These are phyloP conservation scores for Microchirus variegatus DNA, from an alignment of 2,797 vertebrate genomes.

Conservation along the genomic window DNA sequence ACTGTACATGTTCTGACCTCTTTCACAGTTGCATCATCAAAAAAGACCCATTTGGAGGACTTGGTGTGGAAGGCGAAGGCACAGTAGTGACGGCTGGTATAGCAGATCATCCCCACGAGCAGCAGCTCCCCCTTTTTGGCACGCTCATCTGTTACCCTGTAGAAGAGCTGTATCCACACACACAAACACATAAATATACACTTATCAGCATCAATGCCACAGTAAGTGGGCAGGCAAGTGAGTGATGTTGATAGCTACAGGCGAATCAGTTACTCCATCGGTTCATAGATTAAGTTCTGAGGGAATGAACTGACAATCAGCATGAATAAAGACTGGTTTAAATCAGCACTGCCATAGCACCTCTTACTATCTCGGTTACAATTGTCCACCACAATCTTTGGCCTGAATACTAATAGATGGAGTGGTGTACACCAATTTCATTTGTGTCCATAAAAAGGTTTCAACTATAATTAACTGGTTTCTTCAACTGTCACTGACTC, in stretches of 20 bases:
- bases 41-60: constrained; percentile 96
- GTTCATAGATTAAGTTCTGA: constrained; percentile 49
- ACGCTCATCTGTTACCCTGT: constrained; percentile 94
- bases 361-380: constrained; percentile 12
- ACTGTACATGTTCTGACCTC: constrained; percentile 81
- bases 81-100: constrained; percentile 95
- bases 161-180: constrained; percentile 87
- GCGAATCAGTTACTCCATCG: constrained; percentile 40
- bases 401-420: neutral
- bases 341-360: constrained; percentile 20
- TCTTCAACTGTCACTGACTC: too few relatives aligned
- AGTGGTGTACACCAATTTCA: neutral
- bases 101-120: constrained; percentile 97
- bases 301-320: constrained; percentile 48
- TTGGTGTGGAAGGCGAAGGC: constrained; percentile 97
- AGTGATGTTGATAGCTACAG: constrained; percentile 39
- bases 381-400: neutral
- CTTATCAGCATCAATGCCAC: constrained; percentile 18
- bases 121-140: constrained; percentile 92
- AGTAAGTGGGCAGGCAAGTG: constrained; percentile 35
- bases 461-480: too few relatives aligned
- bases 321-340: constrained; percentile 31
- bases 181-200: constrained; percentile 25
- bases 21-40: constrained; percentile 98
- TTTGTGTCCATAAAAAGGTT: neutral